Evolutionary conservation across 2,888 invertebrate genomes (phyloP), one percentile per base, ranked within the genome.

Genomic region (Pachymerium ferrugineum): DNA sequence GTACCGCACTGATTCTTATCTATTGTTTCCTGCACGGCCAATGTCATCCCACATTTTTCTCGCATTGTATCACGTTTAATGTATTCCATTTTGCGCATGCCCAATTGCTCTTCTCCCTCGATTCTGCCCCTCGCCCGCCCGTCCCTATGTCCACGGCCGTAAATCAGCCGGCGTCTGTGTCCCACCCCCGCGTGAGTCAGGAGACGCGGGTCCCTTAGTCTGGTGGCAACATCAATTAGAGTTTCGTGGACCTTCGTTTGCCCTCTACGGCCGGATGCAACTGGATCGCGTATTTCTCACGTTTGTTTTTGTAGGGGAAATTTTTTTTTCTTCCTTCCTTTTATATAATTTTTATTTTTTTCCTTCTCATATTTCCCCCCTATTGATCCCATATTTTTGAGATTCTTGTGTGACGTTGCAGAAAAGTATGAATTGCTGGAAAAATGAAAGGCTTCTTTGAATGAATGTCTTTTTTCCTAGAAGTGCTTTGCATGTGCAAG

Each of bases 41-140:
- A 54, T 54, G 54, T 14, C 54, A 54, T 25, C 6, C 3, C 54
- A 14, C 54, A 54, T 54, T 54, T 54, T 54, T 54, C 22, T 54
- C 54, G 54, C 54, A 54, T 54, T 54, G 54, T 54, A 54, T 54
- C 54, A 54, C 54, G 54, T 54, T 54, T 54, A 54, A 54, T 54
- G 54, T 54, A 54, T 54, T 54, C 54, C 54, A 54, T 54, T 54
- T 54, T 54, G 54, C 25, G 25, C 25, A 54, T 25, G 54, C 54
- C 54, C 54, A 54, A 54, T 54, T 54, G 54, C 54, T 1, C 19
- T 16, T 47, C 47, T 16, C 47, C 54, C 25, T 54, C 54, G 54
- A 22, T 25, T 25, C 54, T 22, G 54, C 54, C 8, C 28, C 54
- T 54, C 54, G 54, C 28, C 54, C 28, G 54, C 54, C 25, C 28